Conservation (phyloP, 1,140 invertebrate species). For the Neodiprion virginianus region DNA sequence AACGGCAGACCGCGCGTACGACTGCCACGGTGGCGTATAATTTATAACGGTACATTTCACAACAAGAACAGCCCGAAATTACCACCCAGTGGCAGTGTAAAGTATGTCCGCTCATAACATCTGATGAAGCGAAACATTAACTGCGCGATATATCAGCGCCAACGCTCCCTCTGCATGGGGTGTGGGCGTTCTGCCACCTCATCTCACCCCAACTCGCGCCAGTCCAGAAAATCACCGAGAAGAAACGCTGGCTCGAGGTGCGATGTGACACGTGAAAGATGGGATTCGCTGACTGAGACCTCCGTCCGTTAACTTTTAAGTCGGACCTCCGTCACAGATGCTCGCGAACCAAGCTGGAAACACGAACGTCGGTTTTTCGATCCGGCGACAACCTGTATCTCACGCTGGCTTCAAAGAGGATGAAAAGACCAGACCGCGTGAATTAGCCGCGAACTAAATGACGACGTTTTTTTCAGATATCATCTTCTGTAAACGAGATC, state of each 20-base stretch:
- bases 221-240: constrained; percentile 51
- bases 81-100: constrained; percentile 57
- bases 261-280: constrained; percentile 48
- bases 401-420: too few relatives aligned
- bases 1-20: constrained; percentile 12
- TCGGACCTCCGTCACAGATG: neutral
- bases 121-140: constrained; percentile 61
- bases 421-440: too few relatives aligned
- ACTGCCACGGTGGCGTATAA: constrained; percentile 31
- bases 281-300: constrained; percentile 28
- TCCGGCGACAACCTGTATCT: too few relatives aligned
- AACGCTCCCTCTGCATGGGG: constrained; percentile 28
- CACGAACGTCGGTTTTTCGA: too few relatives aligned
- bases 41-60: constrained; percentile 54
- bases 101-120: constrained; percentile 58
- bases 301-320: constrained; percentile 7
- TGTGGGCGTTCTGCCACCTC: constrained; percentile 34
- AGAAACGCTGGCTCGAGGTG: constrained; percentile 21
- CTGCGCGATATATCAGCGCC: constrained; percentile 56
- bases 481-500: too few relatives aligned
- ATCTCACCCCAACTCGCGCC: neutral
- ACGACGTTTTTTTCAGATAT: too few relatives aligned
- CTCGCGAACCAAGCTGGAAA: too few relatives aligned
- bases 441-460: too few relatives aligned
- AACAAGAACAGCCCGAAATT: constrained; percentile 55